Conservation (phyloP, 2,113 vertebrate genomes). For the Cheilinus undulatus region DNA sequence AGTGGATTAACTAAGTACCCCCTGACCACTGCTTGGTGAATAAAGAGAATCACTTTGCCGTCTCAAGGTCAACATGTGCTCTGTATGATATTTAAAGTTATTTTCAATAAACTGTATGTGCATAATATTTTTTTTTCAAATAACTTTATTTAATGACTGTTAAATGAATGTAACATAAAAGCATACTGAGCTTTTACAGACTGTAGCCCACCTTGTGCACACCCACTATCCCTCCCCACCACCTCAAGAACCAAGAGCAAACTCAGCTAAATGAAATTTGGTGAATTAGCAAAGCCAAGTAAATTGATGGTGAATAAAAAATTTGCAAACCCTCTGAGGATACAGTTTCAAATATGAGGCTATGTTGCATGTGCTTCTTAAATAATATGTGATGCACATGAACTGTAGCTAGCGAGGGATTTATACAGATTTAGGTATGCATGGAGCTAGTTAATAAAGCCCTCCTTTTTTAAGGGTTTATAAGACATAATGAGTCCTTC, state of each 20-base stretch:
- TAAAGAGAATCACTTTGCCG: neutral
- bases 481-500: slow-evolving; percentile 63
- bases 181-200: too few relatives aligned
- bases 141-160: too few relatives aligned
- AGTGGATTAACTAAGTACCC: neutral
- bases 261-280: too few relatives aligned
- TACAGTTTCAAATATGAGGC: slow-evolving; percentile 8
- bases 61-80: neutral
- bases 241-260: too few relatives aligned
- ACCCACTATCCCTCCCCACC: too few relatives aligned
- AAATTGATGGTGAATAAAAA: neutral
- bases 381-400: slow-evolving; percentile 30
- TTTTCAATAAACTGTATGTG: neutral
- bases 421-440: slow-evolving; percentile 41
- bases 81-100: neutral
- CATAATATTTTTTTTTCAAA: too few relatives aligned
- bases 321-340: slow-evolving; percentile 24
- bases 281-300: too few relatives aligned
- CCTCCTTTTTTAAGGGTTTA: slow-evolving; percentile 38
- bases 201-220: too few relatives aligned
- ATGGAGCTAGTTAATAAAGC: slow-evolving; percentile 50
- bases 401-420: slow-evolving; percentile 15
- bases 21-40: neutral
- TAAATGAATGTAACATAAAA: too few relatives aligned
- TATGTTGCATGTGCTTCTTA: slow-evolving; percentile 1